A percentile compares a stretch with the other conserved stretches of the same genome.
These are phyloP conservation scores for Hypotaenidia philippensis DNA, from an alignment of 2,797 vertebrate genomes.

Conservation along the genomic window DNA sequence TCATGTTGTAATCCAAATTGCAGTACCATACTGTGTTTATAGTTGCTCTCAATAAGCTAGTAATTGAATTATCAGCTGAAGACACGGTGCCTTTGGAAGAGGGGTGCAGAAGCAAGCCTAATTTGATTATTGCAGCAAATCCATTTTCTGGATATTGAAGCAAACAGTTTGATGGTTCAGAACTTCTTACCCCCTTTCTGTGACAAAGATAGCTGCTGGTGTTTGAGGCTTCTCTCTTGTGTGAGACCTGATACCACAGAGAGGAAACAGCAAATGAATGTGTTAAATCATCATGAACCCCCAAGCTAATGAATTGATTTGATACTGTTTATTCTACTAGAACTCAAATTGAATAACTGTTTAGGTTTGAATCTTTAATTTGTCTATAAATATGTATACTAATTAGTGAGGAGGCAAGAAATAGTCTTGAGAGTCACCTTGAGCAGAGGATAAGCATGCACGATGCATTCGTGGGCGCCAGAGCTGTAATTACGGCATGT, in stretches of 20 bases:
- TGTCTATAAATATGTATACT: slow-evolving; percentile 28
- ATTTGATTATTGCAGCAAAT: slow-evolving; percentile 1
- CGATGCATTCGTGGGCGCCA: neutral
- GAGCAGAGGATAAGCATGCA: neutral
- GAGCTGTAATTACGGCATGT: neutral
- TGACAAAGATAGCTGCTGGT: neutral
- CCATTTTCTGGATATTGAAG: neutral
- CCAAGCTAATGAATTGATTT: neutral
- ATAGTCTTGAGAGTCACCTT: slow-evolving; percentile 64
- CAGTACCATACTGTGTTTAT: neutral
- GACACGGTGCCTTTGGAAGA: neutral
- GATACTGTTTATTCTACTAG: slow-evolving; percentile 38
- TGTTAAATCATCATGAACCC: neutral
- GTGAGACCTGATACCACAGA: neutral
- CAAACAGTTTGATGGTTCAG: neutral
- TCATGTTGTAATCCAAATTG: neutral
- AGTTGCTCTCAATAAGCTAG: neutral
- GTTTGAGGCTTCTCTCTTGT: neutral
- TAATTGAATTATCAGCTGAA: neutral
- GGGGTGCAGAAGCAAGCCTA: neutral
- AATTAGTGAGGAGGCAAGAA: slow-evolving; percentile 26
- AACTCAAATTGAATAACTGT: slow-evolving; percentile 19
- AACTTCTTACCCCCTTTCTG: neutral
- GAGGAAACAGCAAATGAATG: neutral
- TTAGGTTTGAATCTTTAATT: slow-evolving; percentile 40